Percentiles rank a stretch among this genome's conserved stretches.
Conservation (phyloP, 2,113 vertebrate genomes). For the Genyomyrus donnyi region DNA sequence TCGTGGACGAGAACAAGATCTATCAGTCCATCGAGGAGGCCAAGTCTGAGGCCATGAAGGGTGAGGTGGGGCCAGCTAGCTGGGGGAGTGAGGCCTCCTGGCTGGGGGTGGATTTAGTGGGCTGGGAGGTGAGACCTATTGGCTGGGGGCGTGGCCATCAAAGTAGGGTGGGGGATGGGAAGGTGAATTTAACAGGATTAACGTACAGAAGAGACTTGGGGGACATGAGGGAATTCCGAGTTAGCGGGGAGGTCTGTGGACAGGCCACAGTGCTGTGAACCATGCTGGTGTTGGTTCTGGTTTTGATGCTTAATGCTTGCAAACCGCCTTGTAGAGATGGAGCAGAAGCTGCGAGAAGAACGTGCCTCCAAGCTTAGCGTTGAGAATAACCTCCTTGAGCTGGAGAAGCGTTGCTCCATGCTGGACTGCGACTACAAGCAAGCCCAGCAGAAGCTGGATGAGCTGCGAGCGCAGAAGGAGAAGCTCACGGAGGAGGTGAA, state of each 20-base stretch:
- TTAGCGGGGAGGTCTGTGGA: background rate
- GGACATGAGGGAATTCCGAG: background rate
- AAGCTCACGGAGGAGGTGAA: slow-evolving; percentile 87
- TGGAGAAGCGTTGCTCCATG: slow-evolving; percentile 89
- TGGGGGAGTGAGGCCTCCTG: background rate
- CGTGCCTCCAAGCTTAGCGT: slow-evolving; percentile 79
- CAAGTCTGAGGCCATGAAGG: slow-evolving; percentile 96
- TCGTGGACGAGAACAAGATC: slow-evolving; percentile 96
- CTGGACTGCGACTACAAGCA: slow-evolving; percentile 96
- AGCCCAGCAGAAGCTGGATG: slow-evolving; percentile 85
- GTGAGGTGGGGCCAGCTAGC: slow-evolving; percentile 47
- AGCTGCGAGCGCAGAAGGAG: slow-evolving; percentile 84
- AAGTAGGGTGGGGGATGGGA: background rate
- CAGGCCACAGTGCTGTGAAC: background rate
- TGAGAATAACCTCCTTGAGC: slow-evolving; percentile 84
- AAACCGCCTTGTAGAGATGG: slow-evolving; percentile 69
- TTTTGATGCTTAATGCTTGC: background rate
- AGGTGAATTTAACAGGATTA: background rate
- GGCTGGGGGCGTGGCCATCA: background rate
- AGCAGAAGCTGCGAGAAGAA: slow-evolving; percentile 89
- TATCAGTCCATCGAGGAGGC: slow-evolving; percentile 95
- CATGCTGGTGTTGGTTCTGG: background rate
- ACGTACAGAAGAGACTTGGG: background rate
- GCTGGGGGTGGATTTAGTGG: background rate
- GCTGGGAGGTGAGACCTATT: background rate